Evolutionary conservation across 53 echinoderm and acorn worm genomes (phyloP), one percentile per base, ranked within the genome.

Genomic region (Holothuria scabra): DNA sequence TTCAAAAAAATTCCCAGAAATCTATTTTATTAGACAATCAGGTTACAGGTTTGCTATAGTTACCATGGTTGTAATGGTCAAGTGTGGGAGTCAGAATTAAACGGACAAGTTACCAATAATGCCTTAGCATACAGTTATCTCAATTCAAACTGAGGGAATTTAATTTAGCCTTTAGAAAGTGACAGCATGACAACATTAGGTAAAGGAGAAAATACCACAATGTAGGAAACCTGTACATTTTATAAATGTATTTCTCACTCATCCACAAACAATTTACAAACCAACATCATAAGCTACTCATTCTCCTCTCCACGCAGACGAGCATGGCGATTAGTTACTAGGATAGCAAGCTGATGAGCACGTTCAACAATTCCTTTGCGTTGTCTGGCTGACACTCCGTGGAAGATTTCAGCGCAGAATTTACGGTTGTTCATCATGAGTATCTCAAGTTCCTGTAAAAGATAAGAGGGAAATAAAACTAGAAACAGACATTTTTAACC

Each of bases 351-450:
- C 62, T 97, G 97, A 67, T 94, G 94, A 23, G 97, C 97, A 3
- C 97, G 84, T 90, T 97, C 97, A 3, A 97, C 97, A 64, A 97
- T 97, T 69, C 55, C 62, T 82, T 97, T 97, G 78, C 97, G 91
- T 28, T 97, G 94, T 33, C 91, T 76, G 57, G 94, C 90, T 18
- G 97, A 97, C 41, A 97, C 97, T 11, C 92, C 93, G 75, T 97
- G 97, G 81, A 94, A 94, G 46, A 97, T 94, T 85, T 97, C 97
- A 31, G 97, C 97, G 25, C 94, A 94, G 74, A 90, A 97, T 28
- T 83, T 94, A 60, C 93, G 86, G 92, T 97, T 97, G 68, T 92
- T 92, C 97, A 97, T 97, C 97, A 97, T 97, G 21, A 97, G 94
- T 8, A 94, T 86, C 83, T 97, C 97, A 29, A 94, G 92, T 63